Evolutionary conservation across 2,113 vertebrate genomes (phyloP).

Genomic region (Neoarius graeffei): DNA sequence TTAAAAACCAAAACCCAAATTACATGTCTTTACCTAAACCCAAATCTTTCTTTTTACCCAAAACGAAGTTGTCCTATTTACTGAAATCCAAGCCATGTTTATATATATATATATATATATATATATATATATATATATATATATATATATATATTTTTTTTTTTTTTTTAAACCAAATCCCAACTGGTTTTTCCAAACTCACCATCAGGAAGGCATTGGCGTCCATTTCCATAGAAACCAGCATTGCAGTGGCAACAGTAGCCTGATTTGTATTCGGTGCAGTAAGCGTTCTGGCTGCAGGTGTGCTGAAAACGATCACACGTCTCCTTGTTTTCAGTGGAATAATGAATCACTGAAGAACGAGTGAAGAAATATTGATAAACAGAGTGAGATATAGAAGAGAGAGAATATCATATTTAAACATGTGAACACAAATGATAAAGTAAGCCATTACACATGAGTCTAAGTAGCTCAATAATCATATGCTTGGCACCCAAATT

Average conservation of each 20-base stretch:
- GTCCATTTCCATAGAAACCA: constrained; percentile 87
- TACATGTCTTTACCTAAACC: not conserved
- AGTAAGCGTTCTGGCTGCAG: constrained; percentile 86
- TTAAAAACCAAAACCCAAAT: not conserved
- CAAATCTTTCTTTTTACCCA: not conserved
- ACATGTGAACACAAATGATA: not conserved
- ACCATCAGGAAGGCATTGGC: constrained; percentile 89
- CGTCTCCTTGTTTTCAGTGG: constrained; percentile 77
- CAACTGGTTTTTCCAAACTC: constrained; percentile 5
- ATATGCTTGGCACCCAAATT: not conserved
- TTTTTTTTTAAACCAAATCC: not conserved
- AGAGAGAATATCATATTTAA: not conserved
- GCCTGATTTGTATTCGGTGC: constrained; percentile 83
- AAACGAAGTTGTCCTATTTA: not conserved
- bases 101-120: no score
- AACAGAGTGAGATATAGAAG: not conserved
- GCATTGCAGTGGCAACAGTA: constrained; percentile 88
- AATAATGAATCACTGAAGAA: constrained; percentile 79
- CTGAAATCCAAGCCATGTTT: not conserved
- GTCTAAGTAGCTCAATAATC: not conserved
- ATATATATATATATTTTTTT: no score
- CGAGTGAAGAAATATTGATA: constrained; percentile 12
- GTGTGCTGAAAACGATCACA: constrained; percentile 75
- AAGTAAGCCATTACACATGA: not conserved
- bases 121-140: no score